These are phyloP conservation scores for Ailurus styani DNA, from an alignment of 2,113 vertebrate genomes.

Conservation along the genomic window DNA sequence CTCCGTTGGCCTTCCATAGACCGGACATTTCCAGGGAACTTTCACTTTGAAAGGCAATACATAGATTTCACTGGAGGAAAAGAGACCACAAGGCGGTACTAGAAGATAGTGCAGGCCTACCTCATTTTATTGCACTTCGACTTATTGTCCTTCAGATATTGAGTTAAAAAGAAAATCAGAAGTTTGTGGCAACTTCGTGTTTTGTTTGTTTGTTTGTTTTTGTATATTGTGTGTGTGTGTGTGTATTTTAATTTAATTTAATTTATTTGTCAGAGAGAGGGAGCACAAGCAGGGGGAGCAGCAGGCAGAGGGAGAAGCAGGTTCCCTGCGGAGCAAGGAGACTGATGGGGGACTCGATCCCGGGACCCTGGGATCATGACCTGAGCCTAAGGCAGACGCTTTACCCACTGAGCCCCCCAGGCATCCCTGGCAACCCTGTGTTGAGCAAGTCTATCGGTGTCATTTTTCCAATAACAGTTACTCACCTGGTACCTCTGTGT, in stretches of 20 bases:
- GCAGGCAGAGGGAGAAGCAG: too few relatives aligned
- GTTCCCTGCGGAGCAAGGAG: too few relatives aligned
- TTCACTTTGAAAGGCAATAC: neutral
- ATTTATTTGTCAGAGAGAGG: too few relatives aligned
- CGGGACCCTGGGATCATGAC: too few relatives aligned
- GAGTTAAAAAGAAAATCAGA: neutral
- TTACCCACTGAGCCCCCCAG: too few relatives aligned
- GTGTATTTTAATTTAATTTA: too few relatives aligned
- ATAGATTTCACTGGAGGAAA: neutral
- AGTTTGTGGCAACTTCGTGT: neutral
- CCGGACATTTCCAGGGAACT: too few relatives aligned
- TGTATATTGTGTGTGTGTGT: too few relatives aligned
- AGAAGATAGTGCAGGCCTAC: neutral
- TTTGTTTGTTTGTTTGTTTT: too few relatives aligned
- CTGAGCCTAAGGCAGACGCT: too few relatives aligned
- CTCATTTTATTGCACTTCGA: neutral
- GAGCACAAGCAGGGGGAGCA: too few relatives aligned
- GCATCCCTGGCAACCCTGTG: neutral
- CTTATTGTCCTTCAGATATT: neutral
- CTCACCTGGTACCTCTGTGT: neutral
- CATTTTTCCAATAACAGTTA: neutral
- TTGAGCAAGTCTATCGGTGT: neutral
- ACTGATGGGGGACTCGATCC: too few relatives aligned
- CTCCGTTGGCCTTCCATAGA: accelerated
- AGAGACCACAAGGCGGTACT: neutral